Evolutionary conservation across 2,113 vertebrate genomes (phyloP), one percentile per base, ranked within the genome.

Genomic region (Clarias batrachus): DNA sequence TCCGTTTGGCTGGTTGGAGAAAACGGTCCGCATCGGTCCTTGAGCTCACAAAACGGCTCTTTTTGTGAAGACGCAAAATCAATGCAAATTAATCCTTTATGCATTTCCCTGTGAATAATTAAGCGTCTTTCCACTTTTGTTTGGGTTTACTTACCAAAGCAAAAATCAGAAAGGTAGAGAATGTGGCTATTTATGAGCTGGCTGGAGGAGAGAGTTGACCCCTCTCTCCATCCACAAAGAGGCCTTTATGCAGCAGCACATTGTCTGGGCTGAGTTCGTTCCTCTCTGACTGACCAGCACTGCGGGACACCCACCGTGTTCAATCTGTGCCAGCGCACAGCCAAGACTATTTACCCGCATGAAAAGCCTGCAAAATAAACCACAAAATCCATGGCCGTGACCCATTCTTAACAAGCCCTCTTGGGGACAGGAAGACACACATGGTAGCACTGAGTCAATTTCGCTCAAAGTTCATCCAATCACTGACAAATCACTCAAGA

Each of bases 1-100:
- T 90, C 85, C 86, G 33, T 93, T 93, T 89, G 89, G 87, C 90
- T 90, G 81, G 87, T 88, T 70, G 89, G 90, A 90, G 88, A 94
- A 94, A 88, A 91, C 88, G 84, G 93, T 89, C 88, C 90, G 86
- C 91, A 89, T 78, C 87, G 60, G 86, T 88, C 91, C 76, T 81
- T 89, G 73, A 87, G 88, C 88, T 83, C 90, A 93, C 93, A 93
- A 94, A 95, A 92, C 88, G 56, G 91, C 91, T 91, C 63, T 92
- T 91, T 94, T 95, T 95, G 93, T 94, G 60, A 83, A 70, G 54
- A 86, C 86, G 91, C 87, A 87, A 95, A 95, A 94, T 95, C 93
- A 92, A 96, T 95, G 94, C 94, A 96, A 95, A 95, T 95, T 86
- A 93, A 93, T 93, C 94, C 92, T 95, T 96, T 96, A 93, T 95